Evolutionary conservation across 1,140 invertebrate species (phyloP), one percentile per base, ranked within the genome.

Genomic region (Nylanderia fulva): DNA sequence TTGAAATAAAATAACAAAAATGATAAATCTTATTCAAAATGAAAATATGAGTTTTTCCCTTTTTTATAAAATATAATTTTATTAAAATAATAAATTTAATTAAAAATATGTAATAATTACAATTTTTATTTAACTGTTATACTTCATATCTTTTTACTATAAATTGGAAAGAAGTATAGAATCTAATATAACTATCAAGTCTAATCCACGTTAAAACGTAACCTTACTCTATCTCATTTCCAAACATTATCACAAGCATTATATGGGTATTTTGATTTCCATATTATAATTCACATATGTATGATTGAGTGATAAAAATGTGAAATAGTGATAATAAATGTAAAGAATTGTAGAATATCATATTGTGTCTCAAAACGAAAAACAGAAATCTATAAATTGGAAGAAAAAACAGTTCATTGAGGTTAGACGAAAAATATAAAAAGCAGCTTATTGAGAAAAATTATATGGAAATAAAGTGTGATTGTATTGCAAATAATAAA

Each of bases 1-100:
- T 7, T 71, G 9, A 24, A 80, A 80, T 71, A 80, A 80, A 80
- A 39, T 56, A 71, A 58, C 15, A 48, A 56, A 7, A 66, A 58
- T 29, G 24, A 42, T 29, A 66, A 54, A 58, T 13, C 9, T 72
- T 21, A 33, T 15, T 8, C 6, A 36, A 56, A 56, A 56, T 3
- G 7, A 9, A 27, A 39, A 4, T 48, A 48, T 36, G 8, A 36
- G 8, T 27, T 39, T 74, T 2, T n/a, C n/a, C n/a, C n/a, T 11
- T 8, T 58, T 5, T 3, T 33, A 2, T 9, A 18, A 27, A 21
- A 7, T 15, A 33, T 72, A 54, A 72, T 54, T 72, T 42, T 2
- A 13, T 7, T 66, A 33, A 61, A 61, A 33, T 18, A 29, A 60
- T 61, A n/a, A 18, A 13, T 61, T 61, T 61, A 33, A 33, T 33